Evolutionary conservation across 2,797 vertebrate species (phyloP), one percentile per base, ranked within the genome.

Genomic region (Eospalax fontanierii): DNA sequence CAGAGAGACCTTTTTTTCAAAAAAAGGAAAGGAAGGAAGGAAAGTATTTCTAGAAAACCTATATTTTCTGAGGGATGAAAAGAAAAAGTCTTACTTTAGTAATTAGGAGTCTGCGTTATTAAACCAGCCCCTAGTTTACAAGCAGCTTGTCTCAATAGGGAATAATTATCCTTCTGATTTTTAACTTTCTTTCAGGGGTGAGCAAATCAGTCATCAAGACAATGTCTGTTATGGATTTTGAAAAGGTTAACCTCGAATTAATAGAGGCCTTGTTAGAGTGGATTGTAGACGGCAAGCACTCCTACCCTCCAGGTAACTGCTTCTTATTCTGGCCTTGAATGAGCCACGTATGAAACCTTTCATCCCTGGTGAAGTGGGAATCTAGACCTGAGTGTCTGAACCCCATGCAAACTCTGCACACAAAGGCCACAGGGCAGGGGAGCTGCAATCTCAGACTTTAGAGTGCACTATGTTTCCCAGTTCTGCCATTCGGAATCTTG

Each of bases 241-340:
- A 99, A 94, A 99, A 99, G 98, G 99, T 99, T 95, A 99, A 99
- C 97, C 99, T 99, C 98, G 99, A 99, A 95, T 98, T 99, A 97
- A 99, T 99, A 95, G 99, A 99, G 97, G 99, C 98, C 89, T 97
- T 99, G 84, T 97, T 99, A 95, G 99, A 99, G 97, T 99, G 99
- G 99, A 99, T 99, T 96, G 99, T 99, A 79, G 98, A 98, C 28
- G 99, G 99, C 96, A 98, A 98, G 40, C 99, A 99, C 97, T 97
- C 98, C 71, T 99, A 99, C 90, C 99, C 99, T 73, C 98, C 99
- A 99, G 99, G 99, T 99, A 98, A 98, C 68, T 63, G 4, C 57
- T 66, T 4, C 68, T 30, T 90, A 10, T 12, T 68, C 46, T 71
- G 50, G 78, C 50, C 38, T 57, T 30, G 46, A 43, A 10, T 22